Evolutionary conservation across 2,797 vertebrate genomes (phyloP).

Genomic region (Arctocebus calabarensis): DNA sequence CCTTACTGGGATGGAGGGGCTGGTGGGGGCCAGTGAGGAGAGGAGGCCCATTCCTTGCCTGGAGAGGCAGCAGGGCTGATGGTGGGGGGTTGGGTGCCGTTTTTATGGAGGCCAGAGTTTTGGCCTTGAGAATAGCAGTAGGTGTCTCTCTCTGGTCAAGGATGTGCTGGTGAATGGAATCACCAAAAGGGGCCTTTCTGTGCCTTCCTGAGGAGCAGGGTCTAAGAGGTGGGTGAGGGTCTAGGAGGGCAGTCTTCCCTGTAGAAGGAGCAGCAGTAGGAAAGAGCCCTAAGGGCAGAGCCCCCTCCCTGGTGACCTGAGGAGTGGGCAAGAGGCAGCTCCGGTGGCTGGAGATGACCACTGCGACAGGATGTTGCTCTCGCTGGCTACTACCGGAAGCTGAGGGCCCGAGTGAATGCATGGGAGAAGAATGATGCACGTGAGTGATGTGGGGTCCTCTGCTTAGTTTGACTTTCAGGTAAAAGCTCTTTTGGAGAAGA

Average conservation of each 20-base stretch:
- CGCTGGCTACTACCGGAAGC: not conserved
- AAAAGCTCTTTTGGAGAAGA: not conserved
- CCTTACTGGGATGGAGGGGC: not conserved
- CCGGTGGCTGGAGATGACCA: not conserved
- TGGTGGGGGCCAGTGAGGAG: not conserved
- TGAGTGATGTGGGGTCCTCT: not conserved
- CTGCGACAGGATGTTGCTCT: not conserved
- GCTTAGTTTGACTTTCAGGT: not conserved
- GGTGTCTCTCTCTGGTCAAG: not conserved
- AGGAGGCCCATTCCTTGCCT: not conserved
- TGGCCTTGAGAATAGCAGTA: not conserved
- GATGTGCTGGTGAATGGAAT: not conserved
- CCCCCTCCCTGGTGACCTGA: not conserved
- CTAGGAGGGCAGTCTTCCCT: not conserved
- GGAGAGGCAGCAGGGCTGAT: rapidly evolving
- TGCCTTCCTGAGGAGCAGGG: not conserved
- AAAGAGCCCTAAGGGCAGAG: not conserved
- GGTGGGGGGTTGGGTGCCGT: not conserved
- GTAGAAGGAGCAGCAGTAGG: not conserved
- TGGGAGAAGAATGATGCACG: not conserved
- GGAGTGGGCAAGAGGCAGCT: not conserved
- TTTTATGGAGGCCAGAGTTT: not conserved
- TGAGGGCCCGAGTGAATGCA: not conserved
- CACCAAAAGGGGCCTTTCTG: not conserved
- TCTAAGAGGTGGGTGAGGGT: not conserved